Evolutionary conservation across 2,113 vertebrate species (phyloP), one percentile per base, ranked within the genome.

Genomic region (Nyctereutes procyonoides): DNA sequence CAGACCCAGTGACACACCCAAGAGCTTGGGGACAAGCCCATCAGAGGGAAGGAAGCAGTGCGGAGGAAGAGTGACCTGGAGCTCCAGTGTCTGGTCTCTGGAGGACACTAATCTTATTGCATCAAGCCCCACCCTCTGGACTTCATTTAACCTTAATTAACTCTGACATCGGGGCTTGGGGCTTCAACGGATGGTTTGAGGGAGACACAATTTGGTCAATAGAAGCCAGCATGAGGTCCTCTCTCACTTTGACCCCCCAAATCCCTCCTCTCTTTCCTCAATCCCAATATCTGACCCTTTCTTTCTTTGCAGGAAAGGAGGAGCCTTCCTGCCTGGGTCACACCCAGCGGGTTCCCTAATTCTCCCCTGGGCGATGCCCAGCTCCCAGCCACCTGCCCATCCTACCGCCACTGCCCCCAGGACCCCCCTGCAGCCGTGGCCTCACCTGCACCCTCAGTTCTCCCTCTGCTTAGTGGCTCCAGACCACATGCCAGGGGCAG

Each of bases 1-100:
- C 1, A 1, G 13, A 0, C 71, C 38, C 0, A 12, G 28, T 14
- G 51, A 8, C 4, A 35, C 1, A 0, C 22, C 20, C 0, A 0
- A 3, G 32, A 5, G 9, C 20, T 38, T 2, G 1, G 73, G 38
- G 73, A 43, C 24, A 1, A 43, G 22, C 22, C 38, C 22, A 3
- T 5, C 20, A 8, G 56, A 12, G 53, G 55, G 43, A 1, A 35
- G 8, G 60, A 24, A 24, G 12, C 38, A 3, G 6, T 19, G 89
- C 43, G 8, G 3, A 85, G 60, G 43, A 51, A 20, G n/a, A 3
- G 1, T 43, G 43, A 43, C 43, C 43, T 43, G 43, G 43, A 13
- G 16, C 35, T 14, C 92, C 19, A 26, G 48, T 9, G 63, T 28
- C 22, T 28, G 35, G 58, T 35, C 62, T 3, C 13, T 8, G 32